phyloP scores from a whole-genome alignment of 2,113 vertebrate species.

The Centropus bengalensis region DNA sequence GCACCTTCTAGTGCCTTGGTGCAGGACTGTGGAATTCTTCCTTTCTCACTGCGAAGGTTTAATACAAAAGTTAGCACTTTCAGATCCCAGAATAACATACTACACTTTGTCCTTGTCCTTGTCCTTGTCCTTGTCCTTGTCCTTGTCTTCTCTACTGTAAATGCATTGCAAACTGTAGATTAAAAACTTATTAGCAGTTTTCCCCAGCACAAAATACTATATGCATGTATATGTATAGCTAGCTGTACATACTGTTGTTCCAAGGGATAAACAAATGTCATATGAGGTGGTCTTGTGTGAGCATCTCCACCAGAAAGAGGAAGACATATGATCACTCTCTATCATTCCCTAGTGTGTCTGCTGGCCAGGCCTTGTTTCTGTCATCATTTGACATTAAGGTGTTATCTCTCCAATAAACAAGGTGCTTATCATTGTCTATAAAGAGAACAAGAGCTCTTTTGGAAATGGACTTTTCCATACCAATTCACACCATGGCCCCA shows the following conservation, averaged over 20 bases:
- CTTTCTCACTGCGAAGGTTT: neutral
- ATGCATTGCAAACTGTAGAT: neutral
- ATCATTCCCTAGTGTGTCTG: neutral
- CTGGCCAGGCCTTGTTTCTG: neutral
- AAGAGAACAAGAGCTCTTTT: neutral
- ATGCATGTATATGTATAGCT: too few relatives aligned
- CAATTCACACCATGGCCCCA: neutral
- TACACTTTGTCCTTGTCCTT: neutral
- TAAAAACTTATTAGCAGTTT: constrained; percentile 14
- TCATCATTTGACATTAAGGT: neutral
- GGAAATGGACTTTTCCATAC: neutral
- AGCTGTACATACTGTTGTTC: neutral
- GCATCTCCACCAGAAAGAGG: neutral
- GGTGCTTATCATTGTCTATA: neutral
- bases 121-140: neutral
- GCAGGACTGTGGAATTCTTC: neutral
- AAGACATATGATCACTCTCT: neutral
- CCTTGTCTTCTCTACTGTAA: neutral
- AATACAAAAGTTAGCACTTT: neutral
- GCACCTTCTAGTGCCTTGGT: neutral
- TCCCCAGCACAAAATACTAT: neutral
- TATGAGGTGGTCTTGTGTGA: neutral
- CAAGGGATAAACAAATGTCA: neutral
- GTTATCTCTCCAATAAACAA: neutral
- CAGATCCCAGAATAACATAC: neutral